These are phyloP conservation scores for Muscicapa adusta DNA, from an alignment of 2,113 vertebrate genomes.

Conservation along the genomic window DNA sequence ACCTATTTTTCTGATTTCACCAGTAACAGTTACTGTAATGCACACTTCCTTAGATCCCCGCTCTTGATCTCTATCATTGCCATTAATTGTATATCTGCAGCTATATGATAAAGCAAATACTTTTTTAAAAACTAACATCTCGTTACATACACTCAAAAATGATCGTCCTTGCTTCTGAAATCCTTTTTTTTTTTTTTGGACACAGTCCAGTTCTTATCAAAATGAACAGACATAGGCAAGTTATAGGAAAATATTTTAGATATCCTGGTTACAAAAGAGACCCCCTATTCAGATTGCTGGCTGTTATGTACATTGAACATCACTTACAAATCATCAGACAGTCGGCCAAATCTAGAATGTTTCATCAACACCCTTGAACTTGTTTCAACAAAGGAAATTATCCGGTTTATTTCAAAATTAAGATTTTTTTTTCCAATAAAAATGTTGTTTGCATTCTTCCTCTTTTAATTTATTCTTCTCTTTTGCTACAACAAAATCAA, in stretches of 20 bases:
- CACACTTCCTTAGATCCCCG: background rate
- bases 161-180: background rate
- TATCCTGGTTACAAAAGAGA: background rate
- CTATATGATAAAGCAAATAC: background rate
- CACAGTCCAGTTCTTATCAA: background rate
- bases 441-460: background rate
- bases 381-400: background rate
- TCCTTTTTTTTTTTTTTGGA: background rate
- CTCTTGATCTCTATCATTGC: background rate
- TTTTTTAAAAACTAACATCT: background rate
- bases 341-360: background rate
- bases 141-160: background rate
- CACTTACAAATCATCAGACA: background rate
- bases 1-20: background rate
- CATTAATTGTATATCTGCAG: background rate
- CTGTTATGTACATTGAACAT: background rate
- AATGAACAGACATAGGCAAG: background rate
- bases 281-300: background rate
- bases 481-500: background rate
- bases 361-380: background rate
- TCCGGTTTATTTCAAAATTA: background rate
- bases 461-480: background rate
- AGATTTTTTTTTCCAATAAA: background rate
- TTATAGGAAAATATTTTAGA: background rate
- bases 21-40: background rate